phyloP scores from a whole-genome alignment of 2,797 vertebrate genomes.

The Hafferia zeledoni region DNA sequence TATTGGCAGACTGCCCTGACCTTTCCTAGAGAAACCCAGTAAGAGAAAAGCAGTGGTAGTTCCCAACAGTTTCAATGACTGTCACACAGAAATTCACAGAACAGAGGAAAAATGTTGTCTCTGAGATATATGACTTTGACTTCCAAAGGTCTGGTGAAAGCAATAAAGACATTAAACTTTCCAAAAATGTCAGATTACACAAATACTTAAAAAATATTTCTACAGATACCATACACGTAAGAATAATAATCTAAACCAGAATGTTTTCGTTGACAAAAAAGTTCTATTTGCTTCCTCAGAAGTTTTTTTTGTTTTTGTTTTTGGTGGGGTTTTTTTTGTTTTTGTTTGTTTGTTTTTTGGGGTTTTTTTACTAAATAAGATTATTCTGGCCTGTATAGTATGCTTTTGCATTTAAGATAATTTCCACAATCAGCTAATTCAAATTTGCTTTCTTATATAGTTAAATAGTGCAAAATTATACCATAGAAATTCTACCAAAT shows the following conservation, averaged over 20 bases:
- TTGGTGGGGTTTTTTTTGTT: background rate
- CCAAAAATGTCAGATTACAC: background rate
- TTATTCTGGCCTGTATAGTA: background rate
- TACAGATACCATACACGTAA: background rate
- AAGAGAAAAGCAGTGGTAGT: background rate
- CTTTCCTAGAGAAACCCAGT: background rate
- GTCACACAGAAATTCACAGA: background rate
- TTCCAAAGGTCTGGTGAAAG: background rate
- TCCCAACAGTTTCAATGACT: slow-evolving; percentile 18
- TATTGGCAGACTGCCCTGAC: background rate
- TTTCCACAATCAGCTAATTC: background rate
- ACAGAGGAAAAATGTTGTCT: background rate
- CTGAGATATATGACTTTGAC: background rate
- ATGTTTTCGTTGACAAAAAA: background rate
- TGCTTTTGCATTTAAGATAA: background rate
- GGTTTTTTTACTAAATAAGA: background rate
- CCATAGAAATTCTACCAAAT: background rate
- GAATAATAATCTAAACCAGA: background rate
- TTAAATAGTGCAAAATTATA: background rate
- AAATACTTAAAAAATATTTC: background rate
- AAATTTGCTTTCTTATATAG: background rate
- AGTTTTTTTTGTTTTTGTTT: background rate
- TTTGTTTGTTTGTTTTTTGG: background rate
- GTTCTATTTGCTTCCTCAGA: background rate
- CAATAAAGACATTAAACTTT: background rate